These are phyloP conservation scores for Calonectris borealis DNA, from an alignment of 2,113 vertebrate species.

Conservation along the genomic window DNA sequence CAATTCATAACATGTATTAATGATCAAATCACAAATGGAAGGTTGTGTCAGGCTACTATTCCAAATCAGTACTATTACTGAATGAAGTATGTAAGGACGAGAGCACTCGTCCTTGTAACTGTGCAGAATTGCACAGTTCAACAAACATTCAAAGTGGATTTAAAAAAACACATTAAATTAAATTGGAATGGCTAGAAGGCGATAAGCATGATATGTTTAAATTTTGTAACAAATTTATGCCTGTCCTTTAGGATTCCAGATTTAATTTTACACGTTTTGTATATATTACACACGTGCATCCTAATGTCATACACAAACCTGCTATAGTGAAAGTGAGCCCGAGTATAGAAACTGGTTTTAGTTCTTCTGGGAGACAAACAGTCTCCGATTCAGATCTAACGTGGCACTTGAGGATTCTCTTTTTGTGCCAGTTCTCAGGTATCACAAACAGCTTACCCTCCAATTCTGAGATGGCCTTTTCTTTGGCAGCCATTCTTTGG, in stretches of 20 bases:
- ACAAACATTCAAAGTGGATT: neutral
- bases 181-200: neutral
- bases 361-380: neutral
- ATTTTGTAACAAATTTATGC: neutral
- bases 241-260: neutral
- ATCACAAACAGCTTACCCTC: neutral
- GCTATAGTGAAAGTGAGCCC: neutral
- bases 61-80: neutral
- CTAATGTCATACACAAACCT: neutral
- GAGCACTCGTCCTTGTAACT: too few relatives aligned
- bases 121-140: neutral
- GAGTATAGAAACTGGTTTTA: neutral
- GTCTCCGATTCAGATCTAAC: neutral
- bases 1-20: neutral
- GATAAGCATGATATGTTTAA: neutral
- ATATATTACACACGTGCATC: neutral
- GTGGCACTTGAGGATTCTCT: neutral
- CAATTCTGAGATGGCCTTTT: neutral
- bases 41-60: neutral
- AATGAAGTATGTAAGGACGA: neutral
- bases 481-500: neutral
- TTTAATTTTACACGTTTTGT: neutral
- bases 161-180: neutral
- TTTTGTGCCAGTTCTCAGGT: neutral
- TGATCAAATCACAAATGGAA: neutral